phyloP scores from a whole-genome alignment of 1,140 invertebrate species.

The Paralvinella palmiformis region DNA sequence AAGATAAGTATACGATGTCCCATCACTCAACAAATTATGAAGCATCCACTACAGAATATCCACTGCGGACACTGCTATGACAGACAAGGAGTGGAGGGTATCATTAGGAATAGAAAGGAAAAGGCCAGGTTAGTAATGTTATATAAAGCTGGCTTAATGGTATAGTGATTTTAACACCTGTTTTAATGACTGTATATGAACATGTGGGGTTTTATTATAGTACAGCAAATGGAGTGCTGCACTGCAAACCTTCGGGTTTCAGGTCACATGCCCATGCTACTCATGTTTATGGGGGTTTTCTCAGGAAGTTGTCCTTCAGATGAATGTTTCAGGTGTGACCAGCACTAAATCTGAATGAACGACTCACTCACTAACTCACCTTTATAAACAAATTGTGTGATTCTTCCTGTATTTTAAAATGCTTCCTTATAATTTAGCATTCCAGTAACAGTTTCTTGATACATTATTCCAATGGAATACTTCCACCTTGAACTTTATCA shows the following conservation, averaged over 20 bases:
- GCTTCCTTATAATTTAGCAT: too few relatives aligned
- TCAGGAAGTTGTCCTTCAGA: too few relatives aligned
- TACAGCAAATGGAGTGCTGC: background rate
- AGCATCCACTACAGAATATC: conserved; percentile 33
- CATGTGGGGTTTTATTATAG: background rate
- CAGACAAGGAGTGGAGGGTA: conserved; percentile 28
- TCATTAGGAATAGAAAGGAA: conserved; percentile 28
- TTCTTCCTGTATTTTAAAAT: too few relatives aligned
- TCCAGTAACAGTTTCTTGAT: too few relatives aligned
- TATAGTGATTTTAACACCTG: background rate
- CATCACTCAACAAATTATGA: conserved; percentile 37
- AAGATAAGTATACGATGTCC: conserved; percentile 33
- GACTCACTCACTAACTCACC: too few relatives aligned
- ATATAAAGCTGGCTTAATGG: background rate
- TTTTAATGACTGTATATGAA: background rate
- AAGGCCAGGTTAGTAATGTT: conserved; percentile 31
- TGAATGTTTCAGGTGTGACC: too few relatives aligned
- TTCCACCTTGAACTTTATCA: too few relatives aligned
- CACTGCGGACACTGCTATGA: conserved; percentile 40
- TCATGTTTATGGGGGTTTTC: too few relatives aligned
- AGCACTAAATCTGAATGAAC: too few relatives aligned
- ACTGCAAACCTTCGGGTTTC: background rate
- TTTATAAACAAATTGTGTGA: too few relatives aligned
- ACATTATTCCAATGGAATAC: too few relatives aligned
- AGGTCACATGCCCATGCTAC: background rate